Evolutionary conservation across 2,797 vertebrate genomes (phyloP).

Genomic region (Typhlichthys subterraneus): DNA sequence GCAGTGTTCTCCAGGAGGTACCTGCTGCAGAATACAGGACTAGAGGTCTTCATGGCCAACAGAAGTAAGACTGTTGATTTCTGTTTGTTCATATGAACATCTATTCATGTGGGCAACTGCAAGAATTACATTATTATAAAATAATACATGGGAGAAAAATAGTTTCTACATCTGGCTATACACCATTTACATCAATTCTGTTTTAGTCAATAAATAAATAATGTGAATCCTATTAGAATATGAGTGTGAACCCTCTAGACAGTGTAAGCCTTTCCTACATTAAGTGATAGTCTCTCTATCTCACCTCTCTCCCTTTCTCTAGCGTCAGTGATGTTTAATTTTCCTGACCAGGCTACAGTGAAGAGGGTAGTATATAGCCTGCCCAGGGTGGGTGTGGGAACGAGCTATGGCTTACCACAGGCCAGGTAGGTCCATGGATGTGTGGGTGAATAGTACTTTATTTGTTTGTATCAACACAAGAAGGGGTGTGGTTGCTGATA

Average conservation of each 20-base stretch:
- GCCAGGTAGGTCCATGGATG: slow-evolving; percentile 83
- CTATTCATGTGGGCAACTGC: neutral
- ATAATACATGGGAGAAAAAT: too few species aligned
- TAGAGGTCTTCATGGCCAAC: slow-evolving; percentile 99
- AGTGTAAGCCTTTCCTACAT: too few species aligned
- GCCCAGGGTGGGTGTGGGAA: slow-evolving; percentile 97
- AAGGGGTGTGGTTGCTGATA: too few species aligned
- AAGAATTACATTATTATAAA: too few species aligned
- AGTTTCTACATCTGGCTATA: too few species aligned
- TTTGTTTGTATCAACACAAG: too few species aligned
- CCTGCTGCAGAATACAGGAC: slow-evolving; percentile 93
- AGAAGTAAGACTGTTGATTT: slow-evolving; percentile 83
- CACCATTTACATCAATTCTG: too few species aligned
- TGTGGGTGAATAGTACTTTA: neutral
- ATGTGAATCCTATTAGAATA: too few species aligned
- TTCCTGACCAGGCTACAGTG: slow-evolving; percentile 96
- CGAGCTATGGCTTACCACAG: slow-evolving; percentile 98
- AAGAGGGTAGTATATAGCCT: slow-evolving; percentile 98
- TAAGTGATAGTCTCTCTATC: neutral
- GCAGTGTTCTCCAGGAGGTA: slow-evolving; percentile 96
- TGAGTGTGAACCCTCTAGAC: too few species aligned
- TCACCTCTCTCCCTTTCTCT: slow-evolving; percentile 38
- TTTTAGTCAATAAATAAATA: too few species aligned
- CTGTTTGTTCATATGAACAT: neutral
- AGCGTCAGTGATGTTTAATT: slow-evolving; percentile 99